Percentiles rank a stretch among this genome's conserved stretches.
These are phyloP conservation scores for Drosophila elegans DNA, from an alignment of 1,140 invertebrate species.

Conservation along the genomic window DNA sequence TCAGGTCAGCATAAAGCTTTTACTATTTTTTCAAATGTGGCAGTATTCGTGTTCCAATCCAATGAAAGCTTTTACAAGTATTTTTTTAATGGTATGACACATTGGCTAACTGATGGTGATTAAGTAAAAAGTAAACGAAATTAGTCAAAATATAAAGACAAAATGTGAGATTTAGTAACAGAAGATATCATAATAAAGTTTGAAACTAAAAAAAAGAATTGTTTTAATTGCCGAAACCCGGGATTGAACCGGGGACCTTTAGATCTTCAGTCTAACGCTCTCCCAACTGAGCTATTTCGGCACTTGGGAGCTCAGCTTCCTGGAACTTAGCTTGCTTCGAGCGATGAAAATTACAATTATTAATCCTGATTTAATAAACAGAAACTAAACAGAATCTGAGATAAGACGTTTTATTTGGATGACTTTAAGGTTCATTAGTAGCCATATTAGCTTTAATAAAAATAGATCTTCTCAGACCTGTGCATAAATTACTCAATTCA, in stretches of 20 bases:
- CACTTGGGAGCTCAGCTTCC: neutral
- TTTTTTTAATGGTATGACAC: neutral
- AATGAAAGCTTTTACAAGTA: too few species aligned
- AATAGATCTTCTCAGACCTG: constrained; percentile 11
- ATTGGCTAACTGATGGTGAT: neutral
- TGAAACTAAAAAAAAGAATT: neutral
- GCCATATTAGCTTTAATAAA: constrained; percentile 16
- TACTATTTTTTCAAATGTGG: too few species aligned
- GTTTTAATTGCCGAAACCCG: constrained; percentile 87
- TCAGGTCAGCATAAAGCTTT: too few species aligned
- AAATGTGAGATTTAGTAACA: too few species aligned
- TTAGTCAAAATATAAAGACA: neutral
- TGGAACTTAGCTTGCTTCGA: too few species aligned
- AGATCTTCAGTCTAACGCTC: constrained; percentile 93
- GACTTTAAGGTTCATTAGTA: constrained; percentile 12
- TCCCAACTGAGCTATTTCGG: constrained; percentile 89
- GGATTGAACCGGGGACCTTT: constrained; percentile 92
- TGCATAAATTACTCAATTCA: constrained; percentile 11
- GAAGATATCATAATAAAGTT: neutral
- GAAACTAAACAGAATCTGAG: neutral
- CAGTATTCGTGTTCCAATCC: too few species aligned
- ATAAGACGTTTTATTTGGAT: neutral
- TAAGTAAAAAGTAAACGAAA: neutral
- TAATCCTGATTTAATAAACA: constrained; percentile 12
- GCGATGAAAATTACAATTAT: neutral